A percentile compares a stretch with the other conserved stretches of the same genome.
Evolutionary conservation across 2,888 invertebrate species (phyloP).

Genomic region (Ernsta delagoae): DNA sequence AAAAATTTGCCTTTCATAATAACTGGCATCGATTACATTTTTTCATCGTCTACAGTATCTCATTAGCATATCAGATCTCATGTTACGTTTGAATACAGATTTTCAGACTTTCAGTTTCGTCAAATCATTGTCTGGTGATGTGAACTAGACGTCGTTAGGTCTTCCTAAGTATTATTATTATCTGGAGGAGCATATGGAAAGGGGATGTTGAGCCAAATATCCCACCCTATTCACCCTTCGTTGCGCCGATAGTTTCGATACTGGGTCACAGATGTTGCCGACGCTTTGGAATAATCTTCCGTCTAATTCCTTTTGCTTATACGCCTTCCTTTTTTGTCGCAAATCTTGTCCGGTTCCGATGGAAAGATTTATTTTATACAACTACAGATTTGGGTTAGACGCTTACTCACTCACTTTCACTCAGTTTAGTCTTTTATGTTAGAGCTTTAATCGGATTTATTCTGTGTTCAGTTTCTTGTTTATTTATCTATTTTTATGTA

Average conservation of each 20-base stretch:
- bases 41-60: constrained; percentile 32
- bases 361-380: background rate
- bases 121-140: constrained; percentile 42
- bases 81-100: constrained; percentile 34
- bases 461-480: too few relatives aligned
- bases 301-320: constrained; percentile 9
- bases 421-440: background rate
- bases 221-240: constrained; percentile 18
- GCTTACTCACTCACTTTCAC: background rate
- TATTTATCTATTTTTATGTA: too few relatives aligned
- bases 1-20: background rate
- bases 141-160: constrained; percentile 45
- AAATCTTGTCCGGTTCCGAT: background rate
- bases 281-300: constrained; percentile 8
- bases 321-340: background rate
- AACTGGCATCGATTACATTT: constrained; percentile 2
- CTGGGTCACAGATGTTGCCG: constrained; percentile 33
- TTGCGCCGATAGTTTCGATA: constrained; percentile 29
- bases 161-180: constrained; percentile 11
- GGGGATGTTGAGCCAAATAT: constrained; percentile 21
- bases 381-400: background rate
- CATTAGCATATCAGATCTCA: constrained; percentile 23
- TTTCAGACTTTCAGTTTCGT: constrained; percentile 28
- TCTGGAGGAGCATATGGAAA: constrained; percentile 33
- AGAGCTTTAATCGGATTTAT: background rate